Base-by-base conservation (phyloP, 1,140 invertebrate genomes). In the Cyrtorhinus lividipennis region DNA sequence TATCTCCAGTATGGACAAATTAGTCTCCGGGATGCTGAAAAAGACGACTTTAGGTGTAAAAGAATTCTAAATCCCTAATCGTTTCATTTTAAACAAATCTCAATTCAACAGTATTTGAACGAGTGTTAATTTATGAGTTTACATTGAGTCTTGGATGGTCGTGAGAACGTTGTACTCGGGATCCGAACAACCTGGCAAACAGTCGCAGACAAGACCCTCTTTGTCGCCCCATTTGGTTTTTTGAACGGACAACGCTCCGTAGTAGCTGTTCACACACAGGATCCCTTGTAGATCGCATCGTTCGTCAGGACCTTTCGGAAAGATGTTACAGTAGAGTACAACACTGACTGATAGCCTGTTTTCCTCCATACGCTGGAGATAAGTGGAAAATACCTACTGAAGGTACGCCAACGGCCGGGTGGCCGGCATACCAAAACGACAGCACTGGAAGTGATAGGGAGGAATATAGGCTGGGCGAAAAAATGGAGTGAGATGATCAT, bases 121-220 rank as follows among this genome's bases (percentile, higher is more conserved):
- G 30, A 38, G 15, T 38, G 30, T 8, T 24, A 57, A 57, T 57
- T 1, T 57, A 13, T 8, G 56, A 23, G 56, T 15, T 57, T 13
- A 8, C 20, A 56, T 56, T 5, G 8, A 8, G 5, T 56, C 48
- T 8, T 15, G 15, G 18, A 8, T 56, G 48, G 59, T 57, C 2
- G 65, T 64, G 10, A 69, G 59, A 13, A 68, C 65, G 10, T 64
- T 67, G 56, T 66, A 66, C 68, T 82, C 80, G 48, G 79, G 78
- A 68, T 82, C 80, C 0, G 77, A 80, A 67, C 81, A 83, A 0
- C 80, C 81, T 0, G 81, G 80, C 59, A 81, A 69, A 66, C 81
- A 83, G 65, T 81, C 75, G 56, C 81, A 83, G 20, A 76, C 77
- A 13, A 82, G 67, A 12, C 81, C 81, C 3, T 61, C 59, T 24